Evolutionary conservation across 2,113 vertebrate species (phyloP).

Genomic region (Dicaeum eximium): DNA sequence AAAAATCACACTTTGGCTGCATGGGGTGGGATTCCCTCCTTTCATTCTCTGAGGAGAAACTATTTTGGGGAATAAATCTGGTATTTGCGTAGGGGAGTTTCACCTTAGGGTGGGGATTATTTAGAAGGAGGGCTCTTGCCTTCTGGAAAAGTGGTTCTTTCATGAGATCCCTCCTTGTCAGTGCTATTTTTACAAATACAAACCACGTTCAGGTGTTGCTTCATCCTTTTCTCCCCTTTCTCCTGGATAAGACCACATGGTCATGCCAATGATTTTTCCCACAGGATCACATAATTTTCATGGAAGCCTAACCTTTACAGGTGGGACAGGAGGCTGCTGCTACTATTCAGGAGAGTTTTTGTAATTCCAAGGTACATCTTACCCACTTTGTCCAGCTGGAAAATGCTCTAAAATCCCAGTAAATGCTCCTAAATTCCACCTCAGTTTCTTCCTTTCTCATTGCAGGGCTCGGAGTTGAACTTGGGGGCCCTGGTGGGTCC

Average conservation of each 20-base stretch:
- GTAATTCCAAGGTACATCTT: not conserved
- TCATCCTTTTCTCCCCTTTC: not conserved
- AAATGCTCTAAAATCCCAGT: not conserved
- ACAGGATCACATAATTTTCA: not conserved
- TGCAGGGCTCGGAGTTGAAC: not conserved
- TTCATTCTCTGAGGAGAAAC: not conserved
- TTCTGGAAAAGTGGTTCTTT: not conserved
- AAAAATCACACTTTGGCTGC: not conserved
- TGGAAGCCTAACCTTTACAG: not conserved
- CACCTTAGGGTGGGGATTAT: not conserved
- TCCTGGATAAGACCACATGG: accelerated
- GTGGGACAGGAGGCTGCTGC: not conserved
- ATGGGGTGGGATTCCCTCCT: not conserved
- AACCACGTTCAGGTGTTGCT: not conserved
- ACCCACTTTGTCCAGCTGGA: not conserved
- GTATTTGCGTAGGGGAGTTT: not conserved
- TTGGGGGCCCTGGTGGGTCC: accelerated
- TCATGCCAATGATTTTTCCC: accelerated
- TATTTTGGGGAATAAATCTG: accelerated
- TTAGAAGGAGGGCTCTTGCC: not conserved
- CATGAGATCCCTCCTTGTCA: not conserved
- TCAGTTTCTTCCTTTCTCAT: not conserved
- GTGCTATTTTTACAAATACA: not conserved
- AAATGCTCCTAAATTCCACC: not conserved
- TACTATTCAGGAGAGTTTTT: not conserved